Evolutionary conservation across 2,888 invertebrate genomes (phyloP), one percentile per base, ranked within the genome.

Genomic region (Liopterus haemorrhoidalis): DNA sequence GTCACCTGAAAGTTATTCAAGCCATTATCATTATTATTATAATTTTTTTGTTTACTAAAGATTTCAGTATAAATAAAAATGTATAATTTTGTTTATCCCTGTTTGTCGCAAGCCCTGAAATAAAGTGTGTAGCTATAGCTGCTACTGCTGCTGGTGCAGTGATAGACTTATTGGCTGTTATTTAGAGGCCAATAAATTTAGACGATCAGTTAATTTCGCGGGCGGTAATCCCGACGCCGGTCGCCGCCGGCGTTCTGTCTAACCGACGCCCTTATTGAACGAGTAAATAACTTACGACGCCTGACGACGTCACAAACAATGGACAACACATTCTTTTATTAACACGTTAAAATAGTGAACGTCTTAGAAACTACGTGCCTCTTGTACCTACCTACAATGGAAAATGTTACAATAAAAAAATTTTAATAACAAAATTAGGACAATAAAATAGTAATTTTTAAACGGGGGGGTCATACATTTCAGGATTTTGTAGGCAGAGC

Each of bases 91-190:
- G 32, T 15, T 32, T 15, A 18, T 32, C 4, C 18, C 5, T 32
- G 16, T 32, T 32, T 12, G 18, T 16, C 18, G 15, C 28, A 28
- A 8, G 6, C 15, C 15, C n/a, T 25, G 25, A 25, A 11, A n/a
- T 4, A 25, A 2, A 2, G 2, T 25, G 15, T 28, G 15, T 28
- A 12, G n/a, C 2, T 4, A 25, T 25, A 25, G 11, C n/a, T 25
- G 25, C 11, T 25, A n/a, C 25, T 4, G n/a, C 25, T 11, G 25
- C 25, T 1, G 11, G 11, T 4, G 11, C 25, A 54, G 55, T 63
- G 66, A 65, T 64, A 65, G 66, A 66, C 65, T 66, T 66, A 67
- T 66, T 63, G 67, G 61, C 62, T 58, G 65, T 65, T 65, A 66
- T 64, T 65, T 63, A 63, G 61, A 49, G 60, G 60, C 58, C 62